Base-by-base conservation (phyloP, 2,888 invertebrate genomes). In the Biston stratarius region DNA sequence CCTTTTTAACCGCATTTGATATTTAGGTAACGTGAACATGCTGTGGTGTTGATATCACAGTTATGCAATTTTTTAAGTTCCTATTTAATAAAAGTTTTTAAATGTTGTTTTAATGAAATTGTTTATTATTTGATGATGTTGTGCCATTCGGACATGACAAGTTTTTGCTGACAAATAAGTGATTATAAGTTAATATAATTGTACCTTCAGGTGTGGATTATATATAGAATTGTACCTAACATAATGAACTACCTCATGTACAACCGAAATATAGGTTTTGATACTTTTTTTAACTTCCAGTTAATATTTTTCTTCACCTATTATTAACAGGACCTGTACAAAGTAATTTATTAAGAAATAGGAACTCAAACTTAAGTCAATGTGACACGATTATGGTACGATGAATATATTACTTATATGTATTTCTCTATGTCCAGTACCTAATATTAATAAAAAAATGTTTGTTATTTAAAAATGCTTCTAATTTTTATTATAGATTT, bases 381-480 rank as follows among this genome's bases (percentile, higher is more conserved):
- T 88, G 88, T 90, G 87, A 87, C 86, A 88, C 87, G 83, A 84
- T 86, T 89, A 85, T 87, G 86, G 82, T 89, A 90, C 84, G 81
- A 89, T 81, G 72, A 88, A 86, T 88, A 89, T 80, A 72, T 70
- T 72, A 79, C 88, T 90, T 88, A 91, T 91, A 91, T 91, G 92
- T 93, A 92, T 92, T 91, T 90, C 90, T 92, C 88, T 90, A 91
- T 94, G 92, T 93, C 92, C 92, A 90, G 88, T 92, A 92, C 89
- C 90, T 92, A 89, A 81, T 90, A 93, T 89, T 87, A 87, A 85
- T 89, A 92, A 92, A 53, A 47, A 91, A 92, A 94, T 94, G 92
- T 92, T 94, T 94, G 94, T 94, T 94, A 94, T 92, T 89, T 86
- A 90, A 64, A 65, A 66, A 66, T 60, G 45, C 74, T 75, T 76